Evolutionary conservation across 1,140 invertebrate genomes (phyloP).

Genomic region (Matsumurasca onukii): DNA sequence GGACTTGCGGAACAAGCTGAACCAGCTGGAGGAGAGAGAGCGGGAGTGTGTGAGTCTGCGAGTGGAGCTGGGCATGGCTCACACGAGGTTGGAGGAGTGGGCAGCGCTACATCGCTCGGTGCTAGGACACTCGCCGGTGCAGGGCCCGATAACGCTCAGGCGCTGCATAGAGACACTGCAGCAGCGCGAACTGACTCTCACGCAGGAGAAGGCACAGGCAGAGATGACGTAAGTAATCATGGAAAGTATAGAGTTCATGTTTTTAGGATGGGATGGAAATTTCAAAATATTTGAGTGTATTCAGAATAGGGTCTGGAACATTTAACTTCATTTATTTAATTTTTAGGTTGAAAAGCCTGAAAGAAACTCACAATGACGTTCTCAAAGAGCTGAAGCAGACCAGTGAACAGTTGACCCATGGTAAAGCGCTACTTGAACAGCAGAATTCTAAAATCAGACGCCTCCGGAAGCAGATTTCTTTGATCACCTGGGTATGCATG

Average conservation of each 20-base stretch:
- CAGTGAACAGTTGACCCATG: constrained; percentile 33
- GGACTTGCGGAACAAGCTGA: constrained; percentile 29
- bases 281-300: constrained; percentile 11
- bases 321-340: not conserved
- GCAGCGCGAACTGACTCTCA: constrained; percentile 28
- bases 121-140: constrained; percentile 7
- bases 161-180: constrained; percentile 34
- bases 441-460: constrained; percentile 33
- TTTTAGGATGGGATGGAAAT: too few relatives aligned
- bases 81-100: constrained; percentile 34
- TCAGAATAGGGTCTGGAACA: constrained; percentile 33
- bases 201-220: constrained; percentile 34
- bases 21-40: constrained; percentile 30
- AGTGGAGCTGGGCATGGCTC: constrained; percentile 30
- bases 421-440: constrained; percentile 36
- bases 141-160: constrained; percentile 13
- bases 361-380: constrained; percentile 37
- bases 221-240: constrained; percentile 31
- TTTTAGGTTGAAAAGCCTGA: constrained; percentile 32
- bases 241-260: too few relatives aligned
- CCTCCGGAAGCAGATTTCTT: constrained; percentile 39
- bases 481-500: constrained; percentile 37
- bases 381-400: constrained; percentile 32
- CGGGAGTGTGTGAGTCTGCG: constrained; percentile 30
- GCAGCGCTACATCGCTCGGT: constrained; percentile 30